A percentile compares a stretch with the other conserved stretches of the same genome.
Evolutionary conservation across 2,888 invertebrate species (phyloP).

Genomic region (Athetis lepigone): DNA sequence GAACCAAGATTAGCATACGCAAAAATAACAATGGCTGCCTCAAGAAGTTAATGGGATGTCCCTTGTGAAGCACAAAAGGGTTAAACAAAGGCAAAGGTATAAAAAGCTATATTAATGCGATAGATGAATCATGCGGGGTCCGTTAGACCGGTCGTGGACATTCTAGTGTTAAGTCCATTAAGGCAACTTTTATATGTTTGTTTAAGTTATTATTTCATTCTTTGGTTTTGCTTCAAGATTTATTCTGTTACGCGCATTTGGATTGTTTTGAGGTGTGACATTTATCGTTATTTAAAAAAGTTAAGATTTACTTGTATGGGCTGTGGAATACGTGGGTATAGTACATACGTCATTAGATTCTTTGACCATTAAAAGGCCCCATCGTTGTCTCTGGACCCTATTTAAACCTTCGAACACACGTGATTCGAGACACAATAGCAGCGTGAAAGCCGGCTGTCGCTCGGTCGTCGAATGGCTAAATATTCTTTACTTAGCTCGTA

Average conservation of each 20-base stretch:
- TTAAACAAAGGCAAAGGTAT: conserved; percentile 83
- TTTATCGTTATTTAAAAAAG: conserved; percentile 59
- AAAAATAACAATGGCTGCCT: conserved; percentile 84
- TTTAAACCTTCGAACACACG: too few relatives aligned
- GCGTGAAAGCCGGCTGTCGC: too few relatives aligned
- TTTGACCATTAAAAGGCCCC: too few relatives aligned
- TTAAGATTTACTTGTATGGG: conserved; percentile 9
- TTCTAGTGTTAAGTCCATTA: conserved; percentile 66
- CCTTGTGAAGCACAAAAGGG: conserved; percentile 85
- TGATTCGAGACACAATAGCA: too few relatives aligned
- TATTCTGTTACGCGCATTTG: conserved; percentile 67
- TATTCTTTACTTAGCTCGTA: too few relatives aligned
- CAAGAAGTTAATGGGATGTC: conserved; percentile 84
- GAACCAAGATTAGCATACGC: conserved; percentile 82
- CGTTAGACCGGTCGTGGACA: conserved; percentile 83
- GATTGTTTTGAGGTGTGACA: conserved; percentile 41
- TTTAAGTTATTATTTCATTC: conserved; percentile 59
- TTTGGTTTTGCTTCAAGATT: conserved; percentile 66
- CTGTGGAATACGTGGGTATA: not conserved
- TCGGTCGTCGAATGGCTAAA: too few relatives aligned
- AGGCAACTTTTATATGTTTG: conserved; percentile 68
- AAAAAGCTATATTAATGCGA: conserved; percentile 87
- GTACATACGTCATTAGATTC: not conserved
- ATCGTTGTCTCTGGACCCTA: too few relatives aligned
- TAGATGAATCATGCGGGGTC: conserved; percentile 82